Evolutionary conservation across 35 echinoderm and acorn worm species (phyloP), one percentile per base, ranked within the genome.

Genomic region (Stichopus chloronotus): DNA sequence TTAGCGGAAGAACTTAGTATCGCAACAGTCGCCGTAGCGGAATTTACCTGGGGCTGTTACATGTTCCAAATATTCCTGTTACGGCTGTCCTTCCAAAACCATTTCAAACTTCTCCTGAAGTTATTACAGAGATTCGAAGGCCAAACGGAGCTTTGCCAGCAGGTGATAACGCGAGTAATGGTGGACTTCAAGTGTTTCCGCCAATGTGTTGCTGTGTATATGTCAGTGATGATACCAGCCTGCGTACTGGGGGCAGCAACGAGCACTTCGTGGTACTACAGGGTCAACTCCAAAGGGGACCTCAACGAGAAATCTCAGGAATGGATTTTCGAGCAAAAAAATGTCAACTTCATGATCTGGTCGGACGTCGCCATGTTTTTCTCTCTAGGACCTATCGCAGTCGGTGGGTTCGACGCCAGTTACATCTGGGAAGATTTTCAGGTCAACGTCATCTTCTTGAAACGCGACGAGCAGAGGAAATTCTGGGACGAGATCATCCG

Each of bases 331-430:
- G 63, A 22, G 23, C n/a, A 88, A 58, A 88, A 58, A 58, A 88
- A 88, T 63, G 22, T 88, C 7, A 88, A 69, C 55, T 59, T 88
- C 17, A 88, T 88, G 86, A 88, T 88, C 30, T 88, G 86, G 86
- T 59, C 56, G 5, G 86, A 88, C 19, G 86, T 88, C 58, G 19
- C 58, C 8, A 88, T 88, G 86, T 88, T 88, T 63, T 88, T 61
- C 63, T 25, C 57, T 23, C 86, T 88, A 8, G 86, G 86, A 55
- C 80, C 61, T 52, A 23, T 88, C 19, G 86, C 86, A 57, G 56
- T 88, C 52, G 86, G 86, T 13, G 86, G 86, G 8, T 69, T 88
- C 86, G 23, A 88, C 86, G 20, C 58, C 5, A 60, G 52, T 19
- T 88, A 88, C 17, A 57, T 88, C 52, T 88, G 86, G 86, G 86